Evolutionary conservation across 1,140 invertebrate species (phyloP), one percentile per base, ranked within the genome.

Genomic region (Drosophila bocki): DNA sequence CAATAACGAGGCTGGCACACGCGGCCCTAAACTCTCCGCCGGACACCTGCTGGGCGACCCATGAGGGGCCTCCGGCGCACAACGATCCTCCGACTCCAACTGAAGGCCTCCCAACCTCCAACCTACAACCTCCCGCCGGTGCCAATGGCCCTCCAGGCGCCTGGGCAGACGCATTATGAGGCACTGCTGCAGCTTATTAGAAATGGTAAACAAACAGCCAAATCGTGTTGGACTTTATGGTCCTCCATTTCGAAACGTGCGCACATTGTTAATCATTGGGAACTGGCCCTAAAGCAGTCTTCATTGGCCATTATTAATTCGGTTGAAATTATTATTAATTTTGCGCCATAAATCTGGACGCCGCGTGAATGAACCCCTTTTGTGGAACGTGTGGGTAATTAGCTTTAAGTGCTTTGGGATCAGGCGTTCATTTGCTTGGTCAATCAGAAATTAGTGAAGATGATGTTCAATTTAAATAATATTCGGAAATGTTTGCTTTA

Each of bases 291-390:
- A 54, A 58, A 68, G 56, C 45, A 11, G 57, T 19, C 56, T 62
- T 47, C 62, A 71, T 60, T 45, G 47, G 41, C 76, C 61, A 77
- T 88, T 88, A 88, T 88, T 88, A 88, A 88, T 88, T 88, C 83
- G 78, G 78, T 70, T 81, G 67, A 81, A 88, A 88, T 78, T 80
- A 81, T 88, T 88, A 88, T 88, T 88, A 88, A 88, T 88, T 90
- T 81, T 72, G 33, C 51, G 56, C 64, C 78, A 88, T 88, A 78
- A 90, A 88, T 88, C 85, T 84, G 33, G 3, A n/a, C 62, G 39
- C 44, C 22, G 54, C 65, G 42, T 61, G 76, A 37, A 42, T 80
- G 39, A 75, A 41, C 59, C 60, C 53, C 71, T 76, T 50, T 65
- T 68, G 58, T 71, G 33, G 39, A 77, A 74, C 53, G 71, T 87